phyloP scores from a whole-genome alignment of 2,888 invertebrate species.

The Zonitis immaculata region DNA sequence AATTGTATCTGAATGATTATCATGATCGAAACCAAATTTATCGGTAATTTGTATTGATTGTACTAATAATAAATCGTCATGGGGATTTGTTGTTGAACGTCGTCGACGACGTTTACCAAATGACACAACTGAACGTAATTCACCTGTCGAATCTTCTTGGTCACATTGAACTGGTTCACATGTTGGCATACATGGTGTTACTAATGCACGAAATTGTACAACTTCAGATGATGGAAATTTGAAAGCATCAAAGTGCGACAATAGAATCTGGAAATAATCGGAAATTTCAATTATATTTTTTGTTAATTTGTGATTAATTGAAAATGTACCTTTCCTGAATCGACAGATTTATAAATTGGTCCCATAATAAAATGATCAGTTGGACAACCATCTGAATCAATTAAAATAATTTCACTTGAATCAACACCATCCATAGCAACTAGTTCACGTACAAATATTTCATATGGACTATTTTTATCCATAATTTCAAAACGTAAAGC shows the following conservation, averaged over 20 bases:
- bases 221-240: constrained; percentile 94
- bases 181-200: constrained; percentile 89
- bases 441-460: constrained; percentile 90
- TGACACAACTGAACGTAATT: constrained; percentile 75
- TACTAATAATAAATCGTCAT: constrained; percentile 81
- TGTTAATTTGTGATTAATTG: too few relatives aligned
- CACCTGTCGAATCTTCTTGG: constrained; percentile 76
- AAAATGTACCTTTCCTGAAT: constrained; percentile 71
- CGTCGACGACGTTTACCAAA: constrained; percentile 75
- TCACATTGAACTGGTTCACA: constrained; percentile 92
- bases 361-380: constrained; percentile 94
- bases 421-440: constrained; percentile 94
- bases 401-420: constrained; percentile 86
- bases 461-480: constrained; percentile 89
- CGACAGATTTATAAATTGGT: constrained; percentile 76
- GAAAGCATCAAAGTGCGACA: constrained; percentile 93
- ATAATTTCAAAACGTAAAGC: constrained; percentile 88
- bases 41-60: constrained; percentile 91
- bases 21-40: constrained; percentile 80
- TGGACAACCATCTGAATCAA: constrained; percentile 88
- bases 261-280: constrained; percentile 59
- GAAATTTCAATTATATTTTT: constrained; percentile 1
- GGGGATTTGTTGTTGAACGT: constrained; percentile 52
- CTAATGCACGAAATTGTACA: constrained; percentile 92
- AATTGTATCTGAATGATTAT: constrained; percentile 51